Conservation (phyloP, 2,797 vertebrate species). For the Perdix hodgsoniae region DNA sequence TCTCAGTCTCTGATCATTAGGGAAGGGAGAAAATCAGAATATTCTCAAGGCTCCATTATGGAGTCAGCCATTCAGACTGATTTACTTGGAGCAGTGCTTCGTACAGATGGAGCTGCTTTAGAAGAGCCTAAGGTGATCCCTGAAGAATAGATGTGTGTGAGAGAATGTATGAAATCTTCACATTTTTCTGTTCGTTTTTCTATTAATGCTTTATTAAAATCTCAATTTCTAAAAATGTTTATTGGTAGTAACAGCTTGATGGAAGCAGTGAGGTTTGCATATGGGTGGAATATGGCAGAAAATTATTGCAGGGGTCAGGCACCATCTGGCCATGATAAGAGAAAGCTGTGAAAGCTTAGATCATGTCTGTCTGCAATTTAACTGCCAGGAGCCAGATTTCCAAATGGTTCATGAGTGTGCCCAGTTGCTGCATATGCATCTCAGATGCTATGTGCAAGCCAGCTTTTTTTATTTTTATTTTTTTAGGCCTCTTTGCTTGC, state of each 20-base stretch:
- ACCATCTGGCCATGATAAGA: conserved; percentile 33
- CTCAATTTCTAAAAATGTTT: conserved; percentile 32
- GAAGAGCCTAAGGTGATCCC: conserved; percentile 21
- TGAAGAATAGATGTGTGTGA: background rate
- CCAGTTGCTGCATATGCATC: background rate
- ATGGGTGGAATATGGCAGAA: conserved; percentile 44
- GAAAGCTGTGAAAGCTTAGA: conserved; percentile 48
- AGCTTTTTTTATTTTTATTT: background rate
- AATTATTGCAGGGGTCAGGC: conserved; percentile 56
- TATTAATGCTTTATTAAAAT: conserved; percentile 43
- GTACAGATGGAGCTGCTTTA: conserved; percentile 41
- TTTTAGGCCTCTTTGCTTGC: background rate
- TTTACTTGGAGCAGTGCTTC: conserved; percentile 15
- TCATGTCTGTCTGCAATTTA: conserved; percentile 39
- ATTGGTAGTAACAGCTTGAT: conserved; percentile 47
- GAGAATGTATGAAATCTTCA: conserved; percentile 23
- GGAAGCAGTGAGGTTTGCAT: conserved; percentile 52
- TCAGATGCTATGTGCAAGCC: background rate
- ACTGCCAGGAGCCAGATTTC: conserved; percentile 46
- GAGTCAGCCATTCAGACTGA: background rate
- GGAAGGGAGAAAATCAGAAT: background rate
- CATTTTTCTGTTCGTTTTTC: conserved; percentile 31
- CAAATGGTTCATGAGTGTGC: conserved; percentile 2
- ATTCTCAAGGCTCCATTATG: background rate
- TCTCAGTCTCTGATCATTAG: background rate